A percentile compares a stretch with the other conserved stretches of the same genome.
These are phyloP conservation scores for Laodelphax striatellus DNA, from an alignment of 1,140 invertebrate species.

Conservation along the genomic window DNA sequence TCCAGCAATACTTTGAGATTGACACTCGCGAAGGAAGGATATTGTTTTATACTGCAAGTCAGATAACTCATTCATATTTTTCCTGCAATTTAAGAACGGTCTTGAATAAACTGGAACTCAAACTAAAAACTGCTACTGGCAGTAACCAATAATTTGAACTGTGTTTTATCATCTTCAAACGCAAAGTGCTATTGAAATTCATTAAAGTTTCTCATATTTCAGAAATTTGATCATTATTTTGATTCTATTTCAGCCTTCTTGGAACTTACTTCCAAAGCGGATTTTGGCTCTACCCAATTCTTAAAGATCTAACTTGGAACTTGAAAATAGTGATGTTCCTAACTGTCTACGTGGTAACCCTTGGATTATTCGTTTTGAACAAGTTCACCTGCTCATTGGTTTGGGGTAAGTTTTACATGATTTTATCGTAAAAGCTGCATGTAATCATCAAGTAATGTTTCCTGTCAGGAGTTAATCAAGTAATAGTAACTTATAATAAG, in stretches of 20 bases:
- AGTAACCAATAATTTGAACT: too few relatives aligned
- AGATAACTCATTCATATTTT: too few relatives aligned
- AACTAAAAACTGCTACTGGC: too few relatives aligned
- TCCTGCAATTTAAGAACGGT: too few relatives aligned
- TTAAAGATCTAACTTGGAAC: conserved; percentile 56
- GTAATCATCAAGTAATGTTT: too few relatives aligned
- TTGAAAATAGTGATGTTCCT: conserved; percentile 52
- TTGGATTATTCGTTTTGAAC: conserved; percentile 55
- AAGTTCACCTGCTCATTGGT: conserved; percentile 44
- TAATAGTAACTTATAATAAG: too few relatives aligned
- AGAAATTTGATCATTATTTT: background rate
- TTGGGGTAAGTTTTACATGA: conserved; percentile 50
- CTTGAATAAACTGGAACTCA: too few relatives aligned
- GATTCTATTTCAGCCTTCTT: conserved; percentile 42
- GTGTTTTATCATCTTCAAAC: too few relatives aligned
- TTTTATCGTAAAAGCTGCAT: too few relatives aligned
- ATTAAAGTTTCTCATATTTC: background rate
- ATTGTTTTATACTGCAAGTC: background rate
- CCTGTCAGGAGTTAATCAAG: too few relatives aligned
- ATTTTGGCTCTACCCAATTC: conserved; percentile 75
- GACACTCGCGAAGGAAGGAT: background rate
- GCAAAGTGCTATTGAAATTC: too few relatives aligned
- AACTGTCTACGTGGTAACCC: conserved; percentile 37
- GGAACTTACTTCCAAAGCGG: conserved; percentile 56
- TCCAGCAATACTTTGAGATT: background rate